A percentile compares a stretch with the other conserved stretches of the same genome.
These are phyloP conservation scores for Odontamblyopus lacepedii DNA, from an alignment of 2,797 vertebrate species.

Conservation along the genomic window DNA sequence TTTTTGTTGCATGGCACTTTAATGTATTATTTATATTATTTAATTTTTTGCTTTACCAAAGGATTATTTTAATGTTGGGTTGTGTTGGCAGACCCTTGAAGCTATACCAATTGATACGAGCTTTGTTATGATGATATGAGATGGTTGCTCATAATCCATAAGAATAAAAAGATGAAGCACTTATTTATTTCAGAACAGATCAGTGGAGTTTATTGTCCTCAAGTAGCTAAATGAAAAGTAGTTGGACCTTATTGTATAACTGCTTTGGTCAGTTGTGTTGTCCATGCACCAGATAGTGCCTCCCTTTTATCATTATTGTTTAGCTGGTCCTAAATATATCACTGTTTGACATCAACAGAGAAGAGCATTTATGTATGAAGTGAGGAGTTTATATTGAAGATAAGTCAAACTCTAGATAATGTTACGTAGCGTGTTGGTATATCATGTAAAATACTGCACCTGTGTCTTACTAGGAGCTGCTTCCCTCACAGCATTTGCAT, in stretches of 20 bases:
- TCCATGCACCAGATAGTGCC: constrained; percentile 72
- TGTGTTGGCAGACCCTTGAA: constrained; percentile 17
- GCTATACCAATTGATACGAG: constrained; percentile 10
- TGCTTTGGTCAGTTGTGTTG: constrained; percentile 50
- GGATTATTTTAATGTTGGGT: constrained; percentile 40
- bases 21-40: constrained; percentile 37
- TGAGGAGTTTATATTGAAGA: constrained; percentile 36
- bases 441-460: constrained; percentile 35
- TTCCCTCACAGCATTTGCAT: constrained; percentile 40
- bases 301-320: constrained; percentile 58
- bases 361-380: constrained; percentile 41
- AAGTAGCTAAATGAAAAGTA: constrained; percentile 41
- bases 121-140: constrained; percentile 15
- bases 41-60: constrained; percentile 65
- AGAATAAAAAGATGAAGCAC: constrained; percentile 23
- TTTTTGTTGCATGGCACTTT: constrained; percentile 76
- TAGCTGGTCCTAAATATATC: constrained; percentile 29
- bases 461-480: constrained; percentile 30
- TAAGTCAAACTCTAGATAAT: constrained; percentile 48
- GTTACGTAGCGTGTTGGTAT: constrained; percentile 44
- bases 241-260: constrained; percentile 51
- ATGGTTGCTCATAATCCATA: constrained; percentile 29
- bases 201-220: constrained; percentile 21
- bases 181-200: background rate
- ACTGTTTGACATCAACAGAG: constrained; percentile 22